phyloP scores from a whole-genome alignment of 2,113 vertebrate genomes.

The Larimichthys polyactis region DNA sequence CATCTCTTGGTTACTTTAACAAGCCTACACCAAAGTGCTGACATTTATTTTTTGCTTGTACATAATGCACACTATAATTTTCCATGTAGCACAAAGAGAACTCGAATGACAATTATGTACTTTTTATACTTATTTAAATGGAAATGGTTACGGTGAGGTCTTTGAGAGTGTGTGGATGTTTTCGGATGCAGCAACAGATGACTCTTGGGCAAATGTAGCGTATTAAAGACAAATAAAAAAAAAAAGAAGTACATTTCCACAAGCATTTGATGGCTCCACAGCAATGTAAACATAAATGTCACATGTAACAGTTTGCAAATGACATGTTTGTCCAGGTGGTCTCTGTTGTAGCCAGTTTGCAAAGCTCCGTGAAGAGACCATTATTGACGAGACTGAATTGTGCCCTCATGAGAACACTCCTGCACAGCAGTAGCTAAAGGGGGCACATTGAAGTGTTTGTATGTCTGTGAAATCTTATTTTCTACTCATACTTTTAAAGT shows the following conservation, averaged over 20 bases:
- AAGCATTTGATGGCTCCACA: not conserved
- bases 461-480: slow-evolving; percentile 24
- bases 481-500: slow-evolving; percentile 8
- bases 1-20: slow-evolving; percentile 44
- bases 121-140: slow-evolving; percentile 65
- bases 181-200: slow-evolving; percentile 21
- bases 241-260: not conserved
- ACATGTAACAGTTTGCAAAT: not conserved
- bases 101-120: slow-evolving; percentile 11
- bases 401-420: slow-evolving; percentile 2
- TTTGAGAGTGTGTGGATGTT: slow-evolving; percentile 45
- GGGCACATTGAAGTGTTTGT: not conserved
- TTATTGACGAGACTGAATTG: not conserved
- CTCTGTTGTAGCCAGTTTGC: slow-evolving; percentile 6
- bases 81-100: slow-evolving; percentile 50
- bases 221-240: not conserved
- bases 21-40: slow-evolving; percentile 76
- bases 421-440: not conserved
- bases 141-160: slow-evolving; percentile 19
- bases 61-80: slow-evolving; percentile 66
- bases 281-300: not conserved
- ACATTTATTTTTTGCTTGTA: slow-evolving; percentile 68
- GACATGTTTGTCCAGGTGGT: not conserved
- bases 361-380: slow-evolving; percentile 18
- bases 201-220: slow-evolving; percentile 7